Evolutionary conservation across 30 jellyfish, hydroid and myxozoan species (phyloP), one percentile per base, ranked within the genome.

Genomic region (Catostylus mosaicus): DNA sequence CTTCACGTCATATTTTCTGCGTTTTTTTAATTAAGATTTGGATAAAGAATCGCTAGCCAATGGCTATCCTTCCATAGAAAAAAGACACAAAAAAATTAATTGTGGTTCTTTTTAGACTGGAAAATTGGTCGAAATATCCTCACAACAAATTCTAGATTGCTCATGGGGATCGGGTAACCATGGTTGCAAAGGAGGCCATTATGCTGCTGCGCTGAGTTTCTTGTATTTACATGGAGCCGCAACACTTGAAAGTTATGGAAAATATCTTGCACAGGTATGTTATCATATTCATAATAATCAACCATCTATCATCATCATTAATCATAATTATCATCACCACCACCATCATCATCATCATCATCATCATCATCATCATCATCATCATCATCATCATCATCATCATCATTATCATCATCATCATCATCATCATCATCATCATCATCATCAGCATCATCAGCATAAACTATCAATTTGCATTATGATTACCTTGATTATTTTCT

Each of bases 151-250:
- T n/a, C 90, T 94, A 4, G 99, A 94, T 70, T 94, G 99, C 72
- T 89, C 98, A 12, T 94, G 99, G 99, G 97, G 97, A 1, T 88
- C 85, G 61, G 99, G 99, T 54, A 94, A 94, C 90, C 99, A 94
- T 85, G 99, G 99, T 47, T 94, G 99, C 89, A 94, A 94, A 67
- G 99, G 99, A 11, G 99, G 99, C 77, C 97, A 88, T 77, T 94
- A 94, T 83, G 97, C 99, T 16, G 89, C 97, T 32, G 99, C 97
- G 19, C 84, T 94, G 29, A 94, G 99, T 45, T 94, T 97, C 90
- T 60, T 94, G 30, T 94, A 82, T 54, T 78, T 84, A 20, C 99
- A 94, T 40, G 99, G 99, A 0, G 84, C 90, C 37, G 91, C 97
- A 37, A 94, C 99, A 8, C 93, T 74, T 22, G 82, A 84, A n/a